These are phyloP conservation scores for Alosa alosa DNA, from an alignment of 2,113 vertebrate species.

Conservation along the genomic window DNA sequence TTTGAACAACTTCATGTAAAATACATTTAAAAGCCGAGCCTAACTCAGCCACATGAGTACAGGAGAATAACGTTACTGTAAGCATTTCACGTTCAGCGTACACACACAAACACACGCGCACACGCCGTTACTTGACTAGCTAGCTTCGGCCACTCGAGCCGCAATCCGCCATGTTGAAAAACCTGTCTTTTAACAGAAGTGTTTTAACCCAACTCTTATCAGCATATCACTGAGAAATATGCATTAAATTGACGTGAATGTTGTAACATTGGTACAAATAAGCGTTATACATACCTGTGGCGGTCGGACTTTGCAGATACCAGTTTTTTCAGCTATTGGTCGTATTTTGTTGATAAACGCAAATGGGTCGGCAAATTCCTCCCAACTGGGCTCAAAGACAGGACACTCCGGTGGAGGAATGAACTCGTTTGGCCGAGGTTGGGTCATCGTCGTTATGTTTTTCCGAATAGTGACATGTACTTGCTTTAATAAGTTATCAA, in stretches of 20 bases:
- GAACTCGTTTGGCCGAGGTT: conserved; percentile 83
- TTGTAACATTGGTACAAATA: conserved; percentile 18
- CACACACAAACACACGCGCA: conserved; percentile 39
- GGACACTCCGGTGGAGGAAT: conserved; percentile 93
- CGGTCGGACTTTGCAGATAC: conserved; percentile 94
- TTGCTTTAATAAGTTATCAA: conserved; percentile 20
- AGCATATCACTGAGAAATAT: conserved; percentile 1
- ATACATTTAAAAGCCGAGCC: background rate
- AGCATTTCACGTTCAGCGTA: conserved; percentile 15
- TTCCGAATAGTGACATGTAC: conserved; percentile 47
- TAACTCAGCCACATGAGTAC: background rate
- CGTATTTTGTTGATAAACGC: conserved; percentile 97
- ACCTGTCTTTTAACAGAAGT: conserved; percentile 74
- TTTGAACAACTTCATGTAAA: background rate
- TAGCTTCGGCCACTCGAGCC: conserved; percentile 64
- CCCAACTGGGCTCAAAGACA: conserved; percentile 94
- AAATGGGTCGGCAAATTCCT: conserved; percentile 93
- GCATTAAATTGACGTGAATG: background rate
- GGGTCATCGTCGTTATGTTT: conserved; percentile 71
- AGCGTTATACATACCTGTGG: conserved; percentile 81
- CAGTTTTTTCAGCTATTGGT: conserved; percentile 94
- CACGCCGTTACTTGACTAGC: conserved; percentile 40
- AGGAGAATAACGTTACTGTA: conserved; percentile 12
- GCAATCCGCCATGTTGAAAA: conserved; percentile 87
- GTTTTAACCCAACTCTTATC: conserved; percentile 54